These are phyloP conservation scores for Notolepis coatsorum DNA, from an alignment of 2,797 vertebrate genomes.

Conservation along the genomic window DNA sequence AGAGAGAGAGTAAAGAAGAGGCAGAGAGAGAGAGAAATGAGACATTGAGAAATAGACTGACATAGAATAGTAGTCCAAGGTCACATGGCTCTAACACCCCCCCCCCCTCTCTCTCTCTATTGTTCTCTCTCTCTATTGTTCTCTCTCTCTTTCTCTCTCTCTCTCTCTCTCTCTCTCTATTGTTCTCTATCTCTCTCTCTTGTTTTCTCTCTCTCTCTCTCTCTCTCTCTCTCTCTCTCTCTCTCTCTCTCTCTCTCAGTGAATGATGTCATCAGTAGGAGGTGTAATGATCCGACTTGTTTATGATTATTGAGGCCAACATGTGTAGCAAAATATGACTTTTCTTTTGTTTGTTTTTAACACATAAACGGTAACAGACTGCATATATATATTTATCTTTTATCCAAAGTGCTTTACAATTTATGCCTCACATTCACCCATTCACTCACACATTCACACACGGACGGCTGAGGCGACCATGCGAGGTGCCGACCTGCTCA, in stretches of 20 bases:
- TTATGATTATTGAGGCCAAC: no score
- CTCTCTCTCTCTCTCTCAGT: not conserved
- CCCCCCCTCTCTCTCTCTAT: constrained; percentile 8
- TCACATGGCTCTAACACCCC: constrained; percentile 9
- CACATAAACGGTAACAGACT: no score
- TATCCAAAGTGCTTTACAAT: no score
- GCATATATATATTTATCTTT: no score
- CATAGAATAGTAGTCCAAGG: not conserved
- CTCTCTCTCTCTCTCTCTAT: not conserved
- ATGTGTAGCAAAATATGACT: no score
- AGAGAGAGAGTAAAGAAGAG: constrained; percentile 24
- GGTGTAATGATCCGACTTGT: no score
- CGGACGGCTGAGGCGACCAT: no score
- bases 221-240: not conserved
- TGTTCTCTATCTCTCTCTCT: not conserved
- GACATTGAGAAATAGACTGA: constrained; percentile 4
- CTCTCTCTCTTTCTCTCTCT: not conserved
- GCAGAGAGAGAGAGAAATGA: not conserved
- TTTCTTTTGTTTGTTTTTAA: no score
- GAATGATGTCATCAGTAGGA: not conserved
- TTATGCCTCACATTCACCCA: no score
- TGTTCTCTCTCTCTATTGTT: no score
- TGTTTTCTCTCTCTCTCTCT: constrained; percentile 7
- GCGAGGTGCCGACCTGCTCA: no score
- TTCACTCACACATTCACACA: no score